Conservation (phyloP, 2,888 invertebrate genomes). For the Apomyelois bistriatella region DNA sequence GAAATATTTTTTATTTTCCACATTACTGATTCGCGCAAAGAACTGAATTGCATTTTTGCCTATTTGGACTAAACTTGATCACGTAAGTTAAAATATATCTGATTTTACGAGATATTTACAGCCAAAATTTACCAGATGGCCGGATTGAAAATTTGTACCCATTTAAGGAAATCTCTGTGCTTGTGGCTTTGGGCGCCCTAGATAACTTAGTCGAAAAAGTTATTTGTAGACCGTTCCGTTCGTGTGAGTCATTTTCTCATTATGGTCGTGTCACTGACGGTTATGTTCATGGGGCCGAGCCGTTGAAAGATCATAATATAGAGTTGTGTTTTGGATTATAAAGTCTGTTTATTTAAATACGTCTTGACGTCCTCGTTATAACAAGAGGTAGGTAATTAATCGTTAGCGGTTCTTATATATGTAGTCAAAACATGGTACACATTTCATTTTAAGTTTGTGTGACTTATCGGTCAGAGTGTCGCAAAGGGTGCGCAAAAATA, state of each 20-base stretch:
- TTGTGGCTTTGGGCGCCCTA: conserved; percentile 54
- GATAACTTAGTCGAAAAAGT: conserved; percentile 29
- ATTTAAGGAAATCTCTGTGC: conserved; percentile 51
- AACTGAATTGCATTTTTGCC: not conserved
- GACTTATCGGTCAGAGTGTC: no score
- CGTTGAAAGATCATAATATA: not conserved
- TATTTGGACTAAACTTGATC: not conserved
- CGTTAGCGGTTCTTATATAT: no score
- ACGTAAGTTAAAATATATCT: not conserved
- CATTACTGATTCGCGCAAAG: not conserved
- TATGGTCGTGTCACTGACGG: not conserved
- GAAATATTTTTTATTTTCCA: no score
- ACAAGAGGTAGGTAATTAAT: no score
- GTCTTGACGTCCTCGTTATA: not conserved
- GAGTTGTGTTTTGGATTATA: not conserved
- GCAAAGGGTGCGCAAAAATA: no score
- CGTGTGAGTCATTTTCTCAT: conserved; percentile 11
- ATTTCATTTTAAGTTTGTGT: no score
- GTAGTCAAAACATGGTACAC: no score
- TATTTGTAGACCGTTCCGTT: conserved; percentile 8
- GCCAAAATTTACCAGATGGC: conserved; percentile 35
- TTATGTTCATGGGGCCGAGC: not conserved
- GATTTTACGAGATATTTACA: not conserved
- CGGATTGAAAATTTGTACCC: conserved; percentile 44
- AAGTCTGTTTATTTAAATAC: not conserved